phyloP scores from a whole-genome alignment of 2,797 vertebrate genomes.

The Hapalemur alaotrensis region DNA sequence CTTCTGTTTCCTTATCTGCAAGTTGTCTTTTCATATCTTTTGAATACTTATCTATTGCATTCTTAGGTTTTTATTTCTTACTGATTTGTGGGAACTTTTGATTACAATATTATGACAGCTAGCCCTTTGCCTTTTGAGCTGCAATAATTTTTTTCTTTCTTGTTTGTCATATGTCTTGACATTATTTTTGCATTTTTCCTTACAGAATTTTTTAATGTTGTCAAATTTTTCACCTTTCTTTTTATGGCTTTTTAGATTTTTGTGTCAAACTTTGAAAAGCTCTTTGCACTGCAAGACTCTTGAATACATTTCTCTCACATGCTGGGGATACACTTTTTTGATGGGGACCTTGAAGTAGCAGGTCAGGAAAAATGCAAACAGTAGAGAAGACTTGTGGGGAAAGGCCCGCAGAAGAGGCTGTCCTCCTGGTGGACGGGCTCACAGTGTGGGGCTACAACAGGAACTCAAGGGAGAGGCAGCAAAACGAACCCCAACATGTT shows the following conservation, averaged over 20 bases:
- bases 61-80: background rate
- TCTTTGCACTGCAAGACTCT: background rate
- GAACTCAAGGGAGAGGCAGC: background rate
- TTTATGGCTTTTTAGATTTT: background rate
- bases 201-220: background rate
- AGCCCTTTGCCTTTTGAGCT: background rate
- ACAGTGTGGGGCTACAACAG: background rate
- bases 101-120: background rate
- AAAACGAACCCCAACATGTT: background rate
- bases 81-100: background rate
- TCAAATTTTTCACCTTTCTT: background rate
- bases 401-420: background rate
- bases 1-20: background rate
- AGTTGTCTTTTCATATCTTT: background rate
- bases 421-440: background rate
- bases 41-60: background rate
- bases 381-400: too few relatives aligned
- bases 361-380: background rate
- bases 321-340: background rate
- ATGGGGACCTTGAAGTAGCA: background rate
- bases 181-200: background rate
- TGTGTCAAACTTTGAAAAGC: background rate
- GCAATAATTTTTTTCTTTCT: slow-evolving; percentile 25
- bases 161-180: background rate
- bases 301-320: background rate